Base-by-base conservation (phyloP, 2,113 vertebrate species). In the Nipponia nippon region DNA sequence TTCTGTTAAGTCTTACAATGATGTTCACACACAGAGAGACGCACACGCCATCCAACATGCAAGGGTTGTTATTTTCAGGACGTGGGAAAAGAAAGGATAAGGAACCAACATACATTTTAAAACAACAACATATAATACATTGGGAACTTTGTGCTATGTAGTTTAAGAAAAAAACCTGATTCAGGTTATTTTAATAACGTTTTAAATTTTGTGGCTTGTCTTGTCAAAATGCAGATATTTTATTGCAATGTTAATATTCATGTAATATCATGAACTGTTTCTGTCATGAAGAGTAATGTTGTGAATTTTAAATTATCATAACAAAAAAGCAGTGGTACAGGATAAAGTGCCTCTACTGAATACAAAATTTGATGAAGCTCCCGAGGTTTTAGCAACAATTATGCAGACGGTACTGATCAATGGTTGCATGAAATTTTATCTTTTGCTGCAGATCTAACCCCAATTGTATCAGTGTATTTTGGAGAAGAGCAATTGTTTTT, bases 1-100 rank as follows among this genome's bases (percentile, higher is more conserved):
- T 97, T 93, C 69, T 18, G 67, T 95, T 96, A 95, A 93, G 77
- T 92, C 94, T 97, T 93, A 92, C 40, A 96, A 82, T 11, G 47
- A 59, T 95, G 71, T 52, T 89, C 91, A 50, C 65, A 44, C 18
- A 69, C 40, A 67, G 47, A 84, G 89, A 53, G 91, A 13, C 11
- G 1, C 19, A 2, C 16, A 15, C 19, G 38, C 38, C 38, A 42
- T 42, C 18, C 50, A 70, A 26, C 10, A 6, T n/a, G 30, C 85
- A 92, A 83, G 10, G 73, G 71, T 55, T 83, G 44, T 95, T 94
- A 67, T 92, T 95, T 93, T 84, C 89, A 75, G 89, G 44, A 27
- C 7, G 0, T 40, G 21, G 59, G 72, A 59, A 91, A 80, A 96
- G 58, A 61, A 81, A 91, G 78, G 38, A n/a, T 76, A 83, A 80